Evolutionary conservation across 2,113 vertebrate species (phyloP), one percentile per base, ranked within the genome.

Genomic region (Excalfactoria chinensis): DNA sequence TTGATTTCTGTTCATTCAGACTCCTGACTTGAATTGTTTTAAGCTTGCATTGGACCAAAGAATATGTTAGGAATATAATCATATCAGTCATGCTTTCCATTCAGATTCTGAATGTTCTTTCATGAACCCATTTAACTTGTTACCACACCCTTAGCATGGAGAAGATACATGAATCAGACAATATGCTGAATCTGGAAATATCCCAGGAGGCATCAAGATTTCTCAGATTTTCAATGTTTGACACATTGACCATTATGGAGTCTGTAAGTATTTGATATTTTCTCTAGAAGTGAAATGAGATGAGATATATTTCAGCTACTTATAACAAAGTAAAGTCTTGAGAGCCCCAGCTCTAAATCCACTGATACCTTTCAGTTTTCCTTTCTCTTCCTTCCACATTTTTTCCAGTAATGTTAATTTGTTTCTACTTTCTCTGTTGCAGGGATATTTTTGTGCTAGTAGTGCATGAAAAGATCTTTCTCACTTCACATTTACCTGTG

Each of bases 101-200:
- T 13, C 53, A 90, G 62, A 80, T 88, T 92, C 56, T 81, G 63
- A 90, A 84, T 76, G 75, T 71, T 67, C 55, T 86, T 93, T 93
- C 80, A 84, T 63, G 48, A 86, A 23, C 30, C n/a, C 63, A 46
- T n/a, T 90, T 95, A 93, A 95, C 94, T 94, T 87, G 76, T 92
- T 86, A 53, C 63, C 55, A 43, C 84, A 91, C 37, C 20, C 37
- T 18, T 89, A 74, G 53, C 49, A 79, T 69, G n/a, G 17, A 83
- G 28, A 83, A 21, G 51, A 93, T 88, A 91, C 80, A 86, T 85
- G 91, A 86, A 78, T 84, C 51, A 73, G 4, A 9, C 44, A 89
- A 93, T 90, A 94, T 82, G 28, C 55, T 41, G 55, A 49, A 82
- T 76, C 88, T 95, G 90, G 66, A 96, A 93, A 73, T 73, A 93